Evolutionary conservation across 2,888 invertebrate genomes (phyloP).

Genomic region (Rhagonycha fulva): DNA sequence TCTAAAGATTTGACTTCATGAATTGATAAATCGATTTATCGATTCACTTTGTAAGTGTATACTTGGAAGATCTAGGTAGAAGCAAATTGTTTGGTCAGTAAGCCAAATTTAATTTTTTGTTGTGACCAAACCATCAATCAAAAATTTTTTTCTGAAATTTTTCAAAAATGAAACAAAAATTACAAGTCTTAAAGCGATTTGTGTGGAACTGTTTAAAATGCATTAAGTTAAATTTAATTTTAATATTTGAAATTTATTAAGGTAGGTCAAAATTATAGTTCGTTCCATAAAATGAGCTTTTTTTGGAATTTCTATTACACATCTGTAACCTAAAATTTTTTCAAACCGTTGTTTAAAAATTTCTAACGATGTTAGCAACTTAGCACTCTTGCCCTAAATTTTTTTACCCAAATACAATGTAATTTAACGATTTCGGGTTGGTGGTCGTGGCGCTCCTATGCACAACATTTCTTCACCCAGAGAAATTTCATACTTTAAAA

Average conservation of each 20-base stretch:
- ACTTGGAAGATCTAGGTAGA: not conserved
- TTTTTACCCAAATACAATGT: not conserved
- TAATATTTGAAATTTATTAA: not conserved
- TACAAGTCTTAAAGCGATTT: no score
- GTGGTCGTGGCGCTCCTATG: conserved; percentile 39
- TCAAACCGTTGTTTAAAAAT: not conserved
- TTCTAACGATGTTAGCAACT: not conserved
- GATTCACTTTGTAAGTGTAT: conserved; percentile 24
- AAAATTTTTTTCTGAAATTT: not conserved
- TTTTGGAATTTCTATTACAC: not conserved
- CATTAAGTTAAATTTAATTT: not conserved
- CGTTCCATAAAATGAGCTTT: not conserved
- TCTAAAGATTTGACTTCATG: conserved; percentile 19
- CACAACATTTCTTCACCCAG: conserved; percentile 29
- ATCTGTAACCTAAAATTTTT: not conserved
- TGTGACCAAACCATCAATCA: not conserved
- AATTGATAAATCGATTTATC: conserved; percentile 38
- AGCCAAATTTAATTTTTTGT: not conserved
- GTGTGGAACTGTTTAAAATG: not conserved
- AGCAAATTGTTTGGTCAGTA: not conserved
- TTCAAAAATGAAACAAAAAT: not conserved
- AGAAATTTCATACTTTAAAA: no score
- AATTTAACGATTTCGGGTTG: not conserved
- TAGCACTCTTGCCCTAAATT: not conserved
- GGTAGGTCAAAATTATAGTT: not conserved